Percentiles rank a stretch among this genome's conserved stretches.
These are phyloP conservation scores for Dromococcyx pavoninus DNA, from an alignment of 2,797 vertebrate genomes.

Conservation along the genomic window DNA sequence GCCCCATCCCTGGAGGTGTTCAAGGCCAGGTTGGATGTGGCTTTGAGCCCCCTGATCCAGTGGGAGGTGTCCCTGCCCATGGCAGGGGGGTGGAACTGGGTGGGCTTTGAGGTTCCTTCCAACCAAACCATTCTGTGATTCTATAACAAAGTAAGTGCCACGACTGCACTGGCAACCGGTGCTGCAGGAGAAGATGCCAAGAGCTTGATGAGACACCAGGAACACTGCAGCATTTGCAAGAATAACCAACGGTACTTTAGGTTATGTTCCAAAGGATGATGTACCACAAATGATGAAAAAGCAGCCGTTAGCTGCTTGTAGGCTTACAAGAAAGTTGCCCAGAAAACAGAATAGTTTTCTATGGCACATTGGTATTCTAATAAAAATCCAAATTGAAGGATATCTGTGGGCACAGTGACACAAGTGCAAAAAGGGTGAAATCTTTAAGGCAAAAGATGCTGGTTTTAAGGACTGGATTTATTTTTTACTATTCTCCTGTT, in stretches of 20 bases:
- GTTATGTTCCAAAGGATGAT: rapidly evolving
- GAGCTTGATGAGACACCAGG: neutral
- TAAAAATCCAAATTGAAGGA: neutral
- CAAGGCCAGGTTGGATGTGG: too few species aligned
- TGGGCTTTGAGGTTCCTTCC: too few species aligned
- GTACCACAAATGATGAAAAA: neutral
- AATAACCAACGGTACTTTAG: neutral
- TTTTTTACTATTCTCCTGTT: neutral
- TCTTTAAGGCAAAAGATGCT: rapidly evolving
- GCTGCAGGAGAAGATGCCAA: neutral
- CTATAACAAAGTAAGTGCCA: too few species aligned
- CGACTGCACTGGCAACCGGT: neutral
- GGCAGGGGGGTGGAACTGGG: too few species aligned
- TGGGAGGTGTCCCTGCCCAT: too few species aligned
- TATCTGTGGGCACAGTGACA: neutral
- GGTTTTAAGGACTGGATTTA: neutral
- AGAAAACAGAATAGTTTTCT: neutral
- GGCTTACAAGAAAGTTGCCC: neutral
- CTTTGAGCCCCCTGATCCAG: too few species aligned
- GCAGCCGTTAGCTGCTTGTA: neutral
- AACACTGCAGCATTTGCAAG: neutral
- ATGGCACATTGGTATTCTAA: neutral
- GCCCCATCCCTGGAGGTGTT: too few species aligned
- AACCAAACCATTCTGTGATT: too few species aligned
- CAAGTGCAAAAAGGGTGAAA: neutral